These are phyloP conservation scores for Pampusana beccarii DNA, from an alignment of 2,113 vertebrate species.

Conservation along the genomic window DNA sequence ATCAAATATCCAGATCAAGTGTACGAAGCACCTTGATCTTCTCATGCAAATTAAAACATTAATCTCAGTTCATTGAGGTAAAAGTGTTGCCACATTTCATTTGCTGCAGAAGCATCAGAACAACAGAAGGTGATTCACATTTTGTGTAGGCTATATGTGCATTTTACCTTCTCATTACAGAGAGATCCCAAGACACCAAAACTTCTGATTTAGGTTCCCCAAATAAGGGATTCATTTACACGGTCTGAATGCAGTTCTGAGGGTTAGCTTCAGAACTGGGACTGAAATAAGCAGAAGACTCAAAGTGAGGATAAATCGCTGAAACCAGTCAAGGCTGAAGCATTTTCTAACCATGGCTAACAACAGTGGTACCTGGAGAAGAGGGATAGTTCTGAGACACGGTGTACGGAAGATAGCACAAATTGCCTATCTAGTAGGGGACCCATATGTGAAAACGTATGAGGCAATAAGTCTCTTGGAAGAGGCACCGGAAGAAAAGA, in stretches of 20 bases:
- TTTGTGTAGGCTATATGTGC: background rate
- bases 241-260: background rate
- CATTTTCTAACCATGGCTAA: background rate
- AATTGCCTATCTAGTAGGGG: accelerated
- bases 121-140: background rate
- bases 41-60: background rate
- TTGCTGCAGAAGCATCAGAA: background rate
- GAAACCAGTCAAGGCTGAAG: background rate
- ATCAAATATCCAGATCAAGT: background rate
- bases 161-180: background rate
- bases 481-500: background rate
- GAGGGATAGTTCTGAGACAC: background rate
- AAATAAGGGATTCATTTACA: background rate
- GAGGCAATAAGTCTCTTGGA: background rate
- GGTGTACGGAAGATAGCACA: background rate
- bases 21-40: background rate
- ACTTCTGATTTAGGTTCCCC: background rate
- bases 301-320: background rate
- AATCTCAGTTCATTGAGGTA: background rate
- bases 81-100: background rate
- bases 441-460: background rate
- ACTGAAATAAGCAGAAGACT: background rate
- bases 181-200: background rate
- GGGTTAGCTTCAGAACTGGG: background rate
- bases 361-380: background rate